Base-by-base conservation (phyloP, 2,888 invertebrate genomes). In the Conops quadrifasciatus region DNA sequence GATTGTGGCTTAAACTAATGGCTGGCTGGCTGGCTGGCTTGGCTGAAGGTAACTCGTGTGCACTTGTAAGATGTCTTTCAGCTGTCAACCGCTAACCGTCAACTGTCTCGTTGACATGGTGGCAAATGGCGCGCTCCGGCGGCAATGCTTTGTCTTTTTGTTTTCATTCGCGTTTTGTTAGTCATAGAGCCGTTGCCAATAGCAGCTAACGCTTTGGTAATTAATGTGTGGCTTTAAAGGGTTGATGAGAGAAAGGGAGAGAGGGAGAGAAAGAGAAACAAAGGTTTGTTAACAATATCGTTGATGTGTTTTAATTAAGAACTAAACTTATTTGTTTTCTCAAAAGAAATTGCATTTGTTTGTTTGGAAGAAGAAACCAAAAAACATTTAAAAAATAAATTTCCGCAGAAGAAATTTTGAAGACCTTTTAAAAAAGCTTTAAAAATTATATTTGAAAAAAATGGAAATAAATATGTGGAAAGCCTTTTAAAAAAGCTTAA, bases 111-210 rank as follows among this genome's bases (percentile, higher is more conserved):
- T 56, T 66, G 43, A 66, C 56, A 66, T 43, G 66, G 66, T 43
- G 66, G 16, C 21, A n/a, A 58, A 45, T 47, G 58, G 19, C 58
- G 24, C 45, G 58, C 45, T 67, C 56, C 56, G 47, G 56, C 56
- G 47, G 56, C 56, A 58, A 45, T 21, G 58, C 58, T 58, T 36
- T 36, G 19, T 45, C 15, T 28, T 51, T 65, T 16, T 28, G 16
- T 26, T 16, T 58, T 45, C 43, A 16, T 19, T 28, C 5, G 26
- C 36, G 24, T 16, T 53, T 67, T 67, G 67, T 67, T 58, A 19
- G 58, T 66, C 36, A 43, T 67, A 56, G 58, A 24, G 26, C 5
- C 67, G 67, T 67, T 67, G 67, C 58, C 67, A 67, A 67, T 67
- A 47, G 67, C n/a, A 58, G 58, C 58, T 0, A 16, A 7, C 3